These are phyloP conservation scores for Drosophila orosa DNA, from an alignment of 1,140 invertebrate genomes.

Conservation along the genomic window DNA sequence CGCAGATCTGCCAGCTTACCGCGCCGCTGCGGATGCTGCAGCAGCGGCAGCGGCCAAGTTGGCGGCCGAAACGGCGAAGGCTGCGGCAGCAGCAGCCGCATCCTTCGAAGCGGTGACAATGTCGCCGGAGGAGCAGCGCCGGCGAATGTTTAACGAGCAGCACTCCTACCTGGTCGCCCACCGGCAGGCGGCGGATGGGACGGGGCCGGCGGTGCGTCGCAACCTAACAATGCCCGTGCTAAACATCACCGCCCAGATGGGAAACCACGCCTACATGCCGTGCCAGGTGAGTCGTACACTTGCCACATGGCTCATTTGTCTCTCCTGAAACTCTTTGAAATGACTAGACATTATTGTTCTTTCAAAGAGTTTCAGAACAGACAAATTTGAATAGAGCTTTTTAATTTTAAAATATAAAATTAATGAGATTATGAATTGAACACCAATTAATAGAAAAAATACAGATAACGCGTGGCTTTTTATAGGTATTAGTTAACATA, in stretches of 20 bases:
- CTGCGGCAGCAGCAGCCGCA: conserved; percentile 43
- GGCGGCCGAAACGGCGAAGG: conserved; percentile 25
- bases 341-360: too few species aligned
- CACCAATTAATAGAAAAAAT: background rate
- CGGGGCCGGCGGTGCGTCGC: conserved; percentile 37
- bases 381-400: background rate
- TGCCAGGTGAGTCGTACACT: conserved; percentile 88
- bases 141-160: conserved; percentile 72
- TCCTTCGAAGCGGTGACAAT: conserved; percentile 57
- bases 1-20: conserved; percentile 76
- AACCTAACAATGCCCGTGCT: conserved; percentile 79
- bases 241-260: conserved; percentile 94
- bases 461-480: background rate
- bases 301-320: background rate
- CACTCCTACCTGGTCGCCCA: conserved; percentile 71
- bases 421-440: background rate
- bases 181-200: conserved; percentile 38
- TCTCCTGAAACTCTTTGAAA: too few species aligned
- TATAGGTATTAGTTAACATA: background rate
- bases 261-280: conserved; percentile 93
- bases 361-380: too few species aligned
- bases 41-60: conserved; percentile 48
- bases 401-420: background rate
- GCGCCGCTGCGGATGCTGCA: conserved; percentile 66
- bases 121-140: conserved; percentile 65